Percentiles rank a stretch among this genome's conserved stretches.
phyloP scores from a whole-genome alignment of 2,113 vertebrate species.

The Cyrtonyx montezumae region DNA sequence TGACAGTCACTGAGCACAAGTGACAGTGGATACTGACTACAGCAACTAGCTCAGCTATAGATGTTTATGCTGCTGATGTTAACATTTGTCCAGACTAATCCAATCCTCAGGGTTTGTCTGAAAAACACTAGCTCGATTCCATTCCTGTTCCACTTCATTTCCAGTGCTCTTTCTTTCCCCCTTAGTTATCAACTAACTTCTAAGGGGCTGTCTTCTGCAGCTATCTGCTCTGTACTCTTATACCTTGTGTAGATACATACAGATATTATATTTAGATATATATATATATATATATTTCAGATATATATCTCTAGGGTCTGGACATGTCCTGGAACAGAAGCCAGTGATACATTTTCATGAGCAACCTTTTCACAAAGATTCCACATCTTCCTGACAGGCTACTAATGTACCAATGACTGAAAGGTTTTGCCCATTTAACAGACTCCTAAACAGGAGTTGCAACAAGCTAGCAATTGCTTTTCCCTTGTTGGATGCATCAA shows the following conservation, averaged over 20 bases:
- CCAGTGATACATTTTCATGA: background rate
- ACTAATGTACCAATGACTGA: background rate
- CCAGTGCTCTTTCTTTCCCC: background rate
- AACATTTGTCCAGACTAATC: background rate
- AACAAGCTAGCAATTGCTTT: background rate
- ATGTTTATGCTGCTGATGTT: background rate
- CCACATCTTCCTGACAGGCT: background rate
- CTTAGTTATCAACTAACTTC: rapidly evolving
- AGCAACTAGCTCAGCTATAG: background rate
- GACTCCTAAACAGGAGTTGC: background rate
- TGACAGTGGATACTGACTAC: background rate
- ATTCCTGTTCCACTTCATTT: background rate
- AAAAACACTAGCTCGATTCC: background rate
- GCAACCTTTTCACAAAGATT: background rate
- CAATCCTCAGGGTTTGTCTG: background rate
- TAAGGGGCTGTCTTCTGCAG: background rate
- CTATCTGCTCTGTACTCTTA: background rate
- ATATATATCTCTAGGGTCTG: background rate
- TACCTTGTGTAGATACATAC: background rate
- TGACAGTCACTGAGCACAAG: background rate
- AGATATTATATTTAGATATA: background rate
- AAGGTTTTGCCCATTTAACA: rapidly evolving
- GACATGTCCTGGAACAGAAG: background rate
- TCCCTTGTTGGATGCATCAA: background rate
- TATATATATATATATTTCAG: too few species aligned